Base-by-base conservation (phyloP, 2,888 invertebrate species). In the Eristalis intricaria region DNA sequence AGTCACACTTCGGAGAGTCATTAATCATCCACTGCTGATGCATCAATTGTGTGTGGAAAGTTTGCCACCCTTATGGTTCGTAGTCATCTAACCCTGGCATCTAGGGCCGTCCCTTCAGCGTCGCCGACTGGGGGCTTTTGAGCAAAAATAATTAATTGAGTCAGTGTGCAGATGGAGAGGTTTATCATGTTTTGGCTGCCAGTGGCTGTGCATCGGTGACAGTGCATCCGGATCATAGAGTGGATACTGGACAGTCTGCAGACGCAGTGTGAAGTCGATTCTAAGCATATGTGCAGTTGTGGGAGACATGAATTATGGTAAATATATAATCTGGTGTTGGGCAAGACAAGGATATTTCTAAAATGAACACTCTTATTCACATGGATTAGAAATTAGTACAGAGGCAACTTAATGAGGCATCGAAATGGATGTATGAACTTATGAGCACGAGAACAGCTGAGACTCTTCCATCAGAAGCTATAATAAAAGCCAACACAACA, bases 21-120 rank as follows among this genome's bases (percentile, higher is more conserved):
- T 89, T 89, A 88, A 89, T 89, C 89, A 89, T 81, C 76, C 73
- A 81, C 63, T 86, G 89, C 89, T 81, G 89, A 86, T 86, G 89
- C 86, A 89, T 89, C 89, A 84, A 88, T 89, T 86, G 85, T 86
- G 75, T 60, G 69, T 60, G 69, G 75, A 85, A 76, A 63, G 60
- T 77, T 73, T 73, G 35, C 15, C 58, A 19, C n/a, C 61, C 70
- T 61, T 63, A 35, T 23, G 19, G 63, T 63, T 63, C 38, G 19
- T 29, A 32, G 13, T 22, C 23, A 11, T 71, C 38, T 50, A 50
- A 50, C 50, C 19, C 19, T 50, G 19, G 50, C 19, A 19, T 50
- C 50, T 50, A 50, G 19, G 8, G 50, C 19, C 50, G 19, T 50
- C 50, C 50, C 50, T 50, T 50, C 50, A 19, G 8, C 5, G 7